Conservation (phyloP, 2,113 vertebrate genomes). For the Jaculus jaculus region DNA sequence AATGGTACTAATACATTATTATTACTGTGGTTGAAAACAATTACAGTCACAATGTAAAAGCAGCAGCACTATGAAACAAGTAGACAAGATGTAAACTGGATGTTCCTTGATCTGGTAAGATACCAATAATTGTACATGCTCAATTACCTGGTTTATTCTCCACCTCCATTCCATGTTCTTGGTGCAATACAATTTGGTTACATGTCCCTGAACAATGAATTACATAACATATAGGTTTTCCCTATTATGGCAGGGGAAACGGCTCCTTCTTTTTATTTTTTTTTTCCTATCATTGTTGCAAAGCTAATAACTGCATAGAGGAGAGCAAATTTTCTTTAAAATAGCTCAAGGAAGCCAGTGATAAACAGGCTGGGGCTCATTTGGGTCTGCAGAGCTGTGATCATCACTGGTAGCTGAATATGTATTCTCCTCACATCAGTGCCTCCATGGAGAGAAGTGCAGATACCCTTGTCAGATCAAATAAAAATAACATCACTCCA, state of each 20-base stretch:
- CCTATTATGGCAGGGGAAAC: not conserved
- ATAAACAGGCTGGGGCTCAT: constrained; percentile 32
- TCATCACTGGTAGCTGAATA: not conserved
- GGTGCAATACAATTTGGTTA: not conserved
- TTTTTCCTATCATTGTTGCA: not conserved
- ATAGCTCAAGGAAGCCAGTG: constrained; percentile 23
- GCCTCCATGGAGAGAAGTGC: not conserved
- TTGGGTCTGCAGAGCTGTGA: not conserved
- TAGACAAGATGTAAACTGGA: not conserved
- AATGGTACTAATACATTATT: not conserved
- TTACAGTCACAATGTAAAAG: not conserved
- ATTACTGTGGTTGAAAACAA: not conserved
- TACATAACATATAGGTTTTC: not conserved
- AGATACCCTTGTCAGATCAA: constrained; percentile 43
- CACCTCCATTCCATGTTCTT: not conserved
- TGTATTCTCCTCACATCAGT: constrained; percentile 37
- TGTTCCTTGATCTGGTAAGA: not conserved
- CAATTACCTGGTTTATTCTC: not conserved
- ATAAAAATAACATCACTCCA: constrained; percentile 39
- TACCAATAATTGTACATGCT: not conserved
- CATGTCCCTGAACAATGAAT: not conserved
- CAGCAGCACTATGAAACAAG: not conserved
- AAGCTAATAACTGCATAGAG: constrained; percentile 34
- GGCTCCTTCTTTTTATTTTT: not conserved
- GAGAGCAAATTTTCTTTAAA: constrained; percentile 47